Evolutionary conservation across 1,140 invertebrate species (phyloP), one percentile per base, ranked within the genome.

Genomic region (Eupristina koningsbergeri): DNA sequence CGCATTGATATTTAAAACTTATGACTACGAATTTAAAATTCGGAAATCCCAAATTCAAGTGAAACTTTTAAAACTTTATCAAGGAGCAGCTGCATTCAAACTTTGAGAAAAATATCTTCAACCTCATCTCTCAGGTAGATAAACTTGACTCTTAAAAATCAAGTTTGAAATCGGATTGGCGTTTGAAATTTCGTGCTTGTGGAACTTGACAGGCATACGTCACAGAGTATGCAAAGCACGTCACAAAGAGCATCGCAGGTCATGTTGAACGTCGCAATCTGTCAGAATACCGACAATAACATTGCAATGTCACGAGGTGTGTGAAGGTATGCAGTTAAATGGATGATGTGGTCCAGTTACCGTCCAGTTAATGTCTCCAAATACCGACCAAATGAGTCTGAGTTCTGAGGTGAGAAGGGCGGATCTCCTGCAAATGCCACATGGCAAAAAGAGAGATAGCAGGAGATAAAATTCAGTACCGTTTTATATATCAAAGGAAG

Each of bases 241-340:
- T 50, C 47, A 1, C 9, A 17, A 17, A 50, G 9, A 17, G 17
- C 47, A 17, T 50, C 47, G 47, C 17, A 50, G 15, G 47, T 50
- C 47, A 13, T 17, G 17, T 2, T 2, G 79, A 79, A 39, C 76
- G 71, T 84, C 19, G 63, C 73, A 63, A 76, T 53, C 58, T 22
- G 39, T 26, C 71, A 86, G 85, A 87, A 88, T 88, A 89, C 87
- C 80, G 85, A 89, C 86, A 87, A 87, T 90, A 88, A 90, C 89
- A 88, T 87, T 53, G 85, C 84, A 85, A 71, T 86, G 86, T n/a
- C n/a, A n/a, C 77, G 81, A 84, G 85, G 45, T 39, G 53, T 53
- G 77, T 26, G 22, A 22, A 1, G 1, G n/a, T 19, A 26, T 34
- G 31, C 9, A 17, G 7, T 7, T 8, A 50, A 50, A 2, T 15